A percentile compares a stretch with the other conserved stretches of the same genome.
Conservation (phyloP, 2,888 invertebrate species). For the Zeuzera pyrina region DNA sequence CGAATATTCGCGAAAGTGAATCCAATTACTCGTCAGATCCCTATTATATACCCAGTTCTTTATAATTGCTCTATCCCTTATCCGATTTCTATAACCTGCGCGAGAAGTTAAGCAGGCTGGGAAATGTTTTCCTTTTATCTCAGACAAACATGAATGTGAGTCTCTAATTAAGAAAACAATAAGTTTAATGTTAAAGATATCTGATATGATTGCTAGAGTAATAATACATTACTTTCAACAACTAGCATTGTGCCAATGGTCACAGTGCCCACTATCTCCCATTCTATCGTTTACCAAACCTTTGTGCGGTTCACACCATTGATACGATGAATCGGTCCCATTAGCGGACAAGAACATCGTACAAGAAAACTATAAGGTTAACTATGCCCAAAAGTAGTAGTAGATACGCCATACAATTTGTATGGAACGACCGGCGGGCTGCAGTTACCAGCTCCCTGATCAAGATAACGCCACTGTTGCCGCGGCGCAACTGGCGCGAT, state of each 20-base stretch:
- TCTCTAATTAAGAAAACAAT: too few relatives aligned
- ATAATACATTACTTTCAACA: too few relatives aligned
- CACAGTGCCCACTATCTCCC: conserved; percentile 29
- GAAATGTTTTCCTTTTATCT: too few relatives aligned
- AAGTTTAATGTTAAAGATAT: too few relatives aligned
- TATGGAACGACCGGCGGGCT: conserved; percentile 60
- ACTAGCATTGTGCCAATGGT: conserved; percentile 18
- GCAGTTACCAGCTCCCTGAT: conserved; percentile 50
- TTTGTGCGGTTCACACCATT: conserved; percentile 53
- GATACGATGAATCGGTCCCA: conserved; percentile 56
- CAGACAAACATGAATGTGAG: too few relatives aligned
- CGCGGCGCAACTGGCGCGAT: conserved; percentile 49
- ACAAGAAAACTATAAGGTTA: conserved; percentile 65
- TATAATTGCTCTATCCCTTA: too few relatives aligned
- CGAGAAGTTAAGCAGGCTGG: too few relatives aligned
- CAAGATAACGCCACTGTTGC: conserved; percentile 54
- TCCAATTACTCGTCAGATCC: too few relatives aligned
- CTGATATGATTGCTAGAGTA: too few relatives aligned
- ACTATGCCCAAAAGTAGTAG: conserved; percentile 68
- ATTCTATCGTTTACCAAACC: conserved; percentile 24
- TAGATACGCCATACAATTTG: conserved; percentile 70
- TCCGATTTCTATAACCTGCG: too few relatives aligned
- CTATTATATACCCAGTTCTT: too few relatives aligned
- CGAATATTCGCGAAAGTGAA: too few relatives aligned
- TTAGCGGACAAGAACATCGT: conserved; percentile 51